Conservation (phyloP, 64 coral and sea anemone species). For the Dendronephthya gigantea region DNA sequence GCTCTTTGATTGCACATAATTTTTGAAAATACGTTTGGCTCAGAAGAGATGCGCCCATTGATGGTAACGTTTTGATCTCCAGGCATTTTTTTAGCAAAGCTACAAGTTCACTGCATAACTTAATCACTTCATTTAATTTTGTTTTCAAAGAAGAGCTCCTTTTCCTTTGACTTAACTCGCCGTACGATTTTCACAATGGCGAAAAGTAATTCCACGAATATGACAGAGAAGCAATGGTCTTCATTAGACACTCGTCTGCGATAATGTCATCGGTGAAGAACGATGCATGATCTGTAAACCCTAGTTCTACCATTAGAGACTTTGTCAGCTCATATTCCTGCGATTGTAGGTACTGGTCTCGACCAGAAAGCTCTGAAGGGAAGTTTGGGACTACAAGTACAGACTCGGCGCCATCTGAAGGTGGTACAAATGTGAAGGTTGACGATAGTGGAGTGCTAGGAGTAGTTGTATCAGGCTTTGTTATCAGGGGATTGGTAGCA, state of each 20-base stretch:
- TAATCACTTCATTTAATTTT: not conserved
- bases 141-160: not conserved
- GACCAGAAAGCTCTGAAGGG: too few relatives aligned
- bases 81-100: not conserved
- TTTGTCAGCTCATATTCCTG: conserved; percentile 2
- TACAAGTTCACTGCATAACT: not conserved
- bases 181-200: not conserved
- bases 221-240: conserved; percentile 3
- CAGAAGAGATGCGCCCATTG: not conserved
- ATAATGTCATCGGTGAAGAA: conserved; percentile 1
- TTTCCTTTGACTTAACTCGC: not conserved
- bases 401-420: too few relatives aligned
- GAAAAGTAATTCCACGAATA: not conserved
- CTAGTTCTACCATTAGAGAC: not conserved
- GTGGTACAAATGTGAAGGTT: not conserved
- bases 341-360: not conserved
- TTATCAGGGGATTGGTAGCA: not conserved
- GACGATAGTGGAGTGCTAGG: not conserved
- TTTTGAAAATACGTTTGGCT: conserved; percentile 1
- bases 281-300: not conserved
- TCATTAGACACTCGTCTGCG: not conserved
- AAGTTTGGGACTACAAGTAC: too few relatives aligned
- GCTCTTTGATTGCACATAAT: not conserved
- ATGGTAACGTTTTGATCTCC: not conserved
- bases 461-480: not conserved